Evolutionary conservation across 2,113 vertebrate species (phyloP).

Genomic region (Plecturocebus donacophilus): DNA sequence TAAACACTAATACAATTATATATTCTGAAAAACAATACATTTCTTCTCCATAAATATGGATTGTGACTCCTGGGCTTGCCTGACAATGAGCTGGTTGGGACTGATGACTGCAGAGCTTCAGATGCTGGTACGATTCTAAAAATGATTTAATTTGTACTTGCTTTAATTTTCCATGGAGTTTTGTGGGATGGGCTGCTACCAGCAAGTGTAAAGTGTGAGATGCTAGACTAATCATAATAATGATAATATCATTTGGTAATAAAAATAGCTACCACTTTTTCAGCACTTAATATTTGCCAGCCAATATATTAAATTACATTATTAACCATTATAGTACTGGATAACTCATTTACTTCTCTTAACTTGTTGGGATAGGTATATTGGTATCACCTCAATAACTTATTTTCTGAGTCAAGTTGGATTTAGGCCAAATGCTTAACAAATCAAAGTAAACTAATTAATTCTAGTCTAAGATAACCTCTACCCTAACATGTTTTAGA

Average conservation of each 20-base stretch:
- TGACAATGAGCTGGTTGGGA: neutral
- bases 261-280: neutral
- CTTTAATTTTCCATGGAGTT: neutral
- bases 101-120: neutral
- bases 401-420: neutral
- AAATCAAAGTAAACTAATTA: conserved; percentile 21
- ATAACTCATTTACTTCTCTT: neutral
- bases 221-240: neutral
- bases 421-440: neutral
- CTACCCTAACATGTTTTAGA: conserved; percentile 3
- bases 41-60: neutral
- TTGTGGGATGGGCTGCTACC: neutral
- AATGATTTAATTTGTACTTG: conserved; percentile 5
- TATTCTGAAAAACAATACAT: neutral
- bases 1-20: neutral
- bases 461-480: neutral
- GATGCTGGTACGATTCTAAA: neutral
- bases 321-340: neutral
- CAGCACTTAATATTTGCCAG: neutral
- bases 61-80: neutral
- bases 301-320: neutral
- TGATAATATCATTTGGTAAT: neutral
- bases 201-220: neutral
- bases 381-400: neutral
- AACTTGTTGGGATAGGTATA: neutral